Conservation (phyloP, 64 coral and sea anemone genomes). For the Platygyra sinensis region DNA sequence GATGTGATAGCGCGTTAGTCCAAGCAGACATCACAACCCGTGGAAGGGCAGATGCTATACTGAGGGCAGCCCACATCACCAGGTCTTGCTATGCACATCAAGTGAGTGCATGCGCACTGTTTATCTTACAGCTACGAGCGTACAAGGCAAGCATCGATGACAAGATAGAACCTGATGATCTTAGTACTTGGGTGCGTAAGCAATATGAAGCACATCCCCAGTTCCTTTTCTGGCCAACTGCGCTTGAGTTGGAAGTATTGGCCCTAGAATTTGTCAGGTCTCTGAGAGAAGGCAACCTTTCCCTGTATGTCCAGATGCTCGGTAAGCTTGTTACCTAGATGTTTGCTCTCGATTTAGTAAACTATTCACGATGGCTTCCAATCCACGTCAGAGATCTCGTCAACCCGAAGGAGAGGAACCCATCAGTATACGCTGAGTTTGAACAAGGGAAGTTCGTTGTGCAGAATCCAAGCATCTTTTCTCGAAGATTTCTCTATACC, state of each 20-base stretch:
- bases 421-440: neutral
- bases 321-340: conserved; percentile 15
- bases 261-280: neutral
- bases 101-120: conserved; percentile 18
- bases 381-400: neutral
- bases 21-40: no score
- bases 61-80: neutral
- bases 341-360: conserved; percentile 1
- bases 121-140: neutral
- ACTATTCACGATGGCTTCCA: neutral
- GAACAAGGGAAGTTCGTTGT: neutral
- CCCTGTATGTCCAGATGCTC: neutral
- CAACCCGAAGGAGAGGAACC: neutral
- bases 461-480: neutral
- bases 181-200: neutral
- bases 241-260: conserved; percentile 5
- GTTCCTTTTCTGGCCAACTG: conserved; percentile 35
- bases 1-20: no score
- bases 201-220: neutral
- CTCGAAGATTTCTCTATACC: neutral
- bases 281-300: conserved; percentile 1
- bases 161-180: neutral
- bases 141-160: neutral
- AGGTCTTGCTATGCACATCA: conserved; percentile 31
- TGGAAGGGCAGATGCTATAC: no score